phyloP scores from a whole-genome alignment of 2,113 vertebrate genomes.

The Hydrochoerus hydrochaeris region DNA sequence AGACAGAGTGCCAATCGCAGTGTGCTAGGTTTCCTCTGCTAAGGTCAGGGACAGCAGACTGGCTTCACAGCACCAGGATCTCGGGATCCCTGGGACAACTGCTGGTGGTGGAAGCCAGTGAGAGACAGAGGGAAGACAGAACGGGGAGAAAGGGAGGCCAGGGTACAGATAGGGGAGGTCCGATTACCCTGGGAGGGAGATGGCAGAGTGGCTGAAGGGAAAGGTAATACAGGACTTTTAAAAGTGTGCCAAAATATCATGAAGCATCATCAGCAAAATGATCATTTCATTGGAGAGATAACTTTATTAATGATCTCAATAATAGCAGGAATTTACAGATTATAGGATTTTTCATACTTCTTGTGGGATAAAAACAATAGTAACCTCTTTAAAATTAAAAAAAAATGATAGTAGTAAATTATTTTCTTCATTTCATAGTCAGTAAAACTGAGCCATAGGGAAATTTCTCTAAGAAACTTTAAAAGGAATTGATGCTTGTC shows the following conservation, averaged over 20 bases:
- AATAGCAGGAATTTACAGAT: background rate
- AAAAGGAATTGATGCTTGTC: slow-evolving; percentile 27
- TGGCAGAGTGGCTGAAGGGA: background rate
- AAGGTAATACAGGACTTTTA: background rate
- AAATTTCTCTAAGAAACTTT: slow-evolving; percentile 38
- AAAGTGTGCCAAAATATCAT: slow-evolving; percentile 16
- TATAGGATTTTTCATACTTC: background rate
- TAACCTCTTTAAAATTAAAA: no score
- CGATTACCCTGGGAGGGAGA: background rate
- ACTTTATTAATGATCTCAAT: slow-evolving; percentile 4
- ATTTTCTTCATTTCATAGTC: slow-evolving; percentile 29
- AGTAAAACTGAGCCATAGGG: slow-evolving; percentile 14
- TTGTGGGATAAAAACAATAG: slow-evolving; percentile 1
- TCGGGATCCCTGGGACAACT: background rate
- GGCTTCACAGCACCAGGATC: background rate
- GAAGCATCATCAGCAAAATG: background rate
- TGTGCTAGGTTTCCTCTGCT: background rate
- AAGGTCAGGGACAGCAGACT: background rate
- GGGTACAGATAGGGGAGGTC: background rate
- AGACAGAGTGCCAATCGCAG: background rate
- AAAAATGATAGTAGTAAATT: background rate
- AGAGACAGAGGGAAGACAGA: background rate
- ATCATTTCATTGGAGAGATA: slow-evolving; percentile 25
- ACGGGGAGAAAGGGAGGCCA: background rate
- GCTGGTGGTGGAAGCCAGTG: background rate